A percentile compares a stretch with the other conserved stretches of the same genome.
Conservation (phyloP, 1,140 invertebrate genomes). For the Drosophila setifemur region DNA sequence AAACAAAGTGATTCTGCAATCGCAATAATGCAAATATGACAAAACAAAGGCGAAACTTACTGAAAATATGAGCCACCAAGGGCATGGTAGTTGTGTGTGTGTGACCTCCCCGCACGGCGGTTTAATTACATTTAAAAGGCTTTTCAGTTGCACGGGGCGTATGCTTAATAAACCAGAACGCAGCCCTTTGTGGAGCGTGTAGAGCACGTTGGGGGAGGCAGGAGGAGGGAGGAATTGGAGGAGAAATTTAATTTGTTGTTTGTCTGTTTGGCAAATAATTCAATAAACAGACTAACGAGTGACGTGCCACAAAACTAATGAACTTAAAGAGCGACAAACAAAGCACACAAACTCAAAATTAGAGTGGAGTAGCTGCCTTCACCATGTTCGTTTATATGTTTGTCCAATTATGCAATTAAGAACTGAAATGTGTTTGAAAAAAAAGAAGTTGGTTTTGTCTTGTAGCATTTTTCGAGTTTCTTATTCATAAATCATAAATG, state of each 20-base stretch:
- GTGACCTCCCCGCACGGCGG: slow-evolving; percentile 19
- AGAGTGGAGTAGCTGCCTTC: slow-evolving; percentile 10
- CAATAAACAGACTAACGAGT: slow-evolving; percentile 65
- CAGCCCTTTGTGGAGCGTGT: neutral
- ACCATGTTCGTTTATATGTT: slow-evolving; percentile 21
- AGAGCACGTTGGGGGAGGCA: neutral
- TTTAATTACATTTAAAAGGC: slow-evolving; percentile 69
- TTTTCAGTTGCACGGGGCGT: slow-evolving; percentile 35
- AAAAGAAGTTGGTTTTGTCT: neutral
- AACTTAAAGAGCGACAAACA: slow-evolving; percentile 51
- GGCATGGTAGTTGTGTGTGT: neutral
- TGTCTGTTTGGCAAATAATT: slow-evolving; percentile 58
- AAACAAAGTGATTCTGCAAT: slow-evolving; percentile 57
- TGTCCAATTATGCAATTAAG: slow-evolving; percentile 34
- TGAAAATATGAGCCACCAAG: slow-evolving; percentile 22
- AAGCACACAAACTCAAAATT: slow-evolving; percentile 11
- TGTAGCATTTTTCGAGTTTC: neutral
- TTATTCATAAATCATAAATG: neutral
- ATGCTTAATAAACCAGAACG: slow-evolving; percentile 53
- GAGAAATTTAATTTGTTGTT: slow-evolving; percentile 16
- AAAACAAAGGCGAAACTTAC: slow-evolving; percentile 52
- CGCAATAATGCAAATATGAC: slow-evolving; percentile 64
- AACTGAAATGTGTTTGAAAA: neutral
- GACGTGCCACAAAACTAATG: slow-evolving; percentile 66
- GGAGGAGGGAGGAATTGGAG: neutral